Conservation (phyloP, 2,888 invertebrate genomes). For the Sarcophaga carnaria region DNA sequence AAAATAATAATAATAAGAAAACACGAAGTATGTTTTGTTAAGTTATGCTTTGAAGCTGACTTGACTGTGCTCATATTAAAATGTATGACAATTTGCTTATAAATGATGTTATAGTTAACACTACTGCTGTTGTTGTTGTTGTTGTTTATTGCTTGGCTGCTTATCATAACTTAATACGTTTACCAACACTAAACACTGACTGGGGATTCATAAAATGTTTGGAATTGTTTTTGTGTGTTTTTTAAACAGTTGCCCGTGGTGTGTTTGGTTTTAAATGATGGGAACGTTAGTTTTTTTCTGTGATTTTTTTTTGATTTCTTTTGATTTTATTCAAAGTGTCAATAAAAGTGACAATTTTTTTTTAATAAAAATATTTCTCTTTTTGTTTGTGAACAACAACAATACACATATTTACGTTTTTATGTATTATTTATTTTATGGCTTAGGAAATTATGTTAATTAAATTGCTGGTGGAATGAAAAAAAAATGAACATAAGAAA, state of each 20-base stretch:
- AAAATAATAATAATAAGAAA: too few relatives aligned
- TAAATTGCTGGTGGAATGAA: constrained; percentile 38
- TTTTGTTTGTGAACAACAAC: neutral
- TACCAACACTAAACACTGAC: constrained; percentile 20
- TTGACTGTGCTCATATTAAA: constrained; percentile 15
- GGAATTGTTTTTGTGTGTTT: neutral
- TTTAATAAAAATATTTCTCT: neutral
- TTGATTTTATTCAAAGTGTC: neutral
- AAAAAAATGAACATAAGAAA: neutral
- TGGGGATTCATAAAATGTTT: constrained; percentile 17
- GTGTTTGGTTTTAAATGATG: constrained; percentile 31
- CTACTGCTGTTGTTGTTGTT: neutral
- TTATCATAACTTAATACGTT: neutral
- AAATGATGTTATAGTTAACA: too few relatives aligned
- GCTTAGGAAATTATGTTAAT: constrained; percentile 64
- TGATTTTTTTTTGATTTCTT: neutral
- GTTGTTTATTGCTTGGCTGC: neutral
- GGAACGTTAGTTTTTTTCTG: neutral
- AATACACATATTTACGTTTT: neutral
- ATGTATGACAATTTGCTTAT: constrained; percentile 34
- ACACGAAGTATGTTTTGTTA: neutral
- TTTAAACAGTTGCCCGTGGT: neutral
- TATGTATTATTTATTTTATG: constrained; percentile 4
- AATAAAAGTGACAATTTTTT: constrained; percentile 46
- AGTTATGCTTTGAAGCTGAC: neutral